Evolutionary conservation across 2,113 vertebrate genomes (phyloP).

Genomic region (Rhabdornis inornatus): DNA sequence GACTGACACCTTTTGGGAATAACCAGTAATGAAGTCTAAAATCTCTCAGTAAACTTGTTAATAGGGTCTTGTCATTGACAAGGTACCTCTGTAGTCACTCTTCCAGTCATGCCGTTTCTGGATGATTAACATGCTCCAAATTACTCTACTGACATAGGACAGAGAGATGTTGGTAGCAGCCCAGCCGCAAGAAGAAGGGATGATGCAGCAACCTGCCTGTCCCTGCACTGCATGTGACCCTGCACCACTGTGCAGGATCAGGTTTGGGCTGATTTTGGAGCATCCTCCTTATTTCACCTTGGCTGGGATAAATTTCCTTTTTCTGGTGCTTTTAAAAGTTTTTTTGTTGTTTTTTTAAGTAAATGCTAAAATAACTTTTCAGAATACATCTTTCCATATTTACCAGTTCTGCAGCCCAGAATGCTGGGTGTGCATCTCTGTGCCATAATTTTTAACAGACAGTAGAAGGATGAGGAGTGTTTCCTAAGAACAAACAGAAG

Average conservation of each 20-base stretch:
- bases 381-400: not conserved
- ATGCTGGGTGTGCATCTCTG: not conserved
- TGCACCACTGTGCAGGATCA: fast-evolving
- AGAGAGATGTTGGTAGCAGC: not conserved
- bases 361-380: not conserved
- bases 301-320: not conserved
- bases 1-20: not conserved
- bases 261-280: not conserved
- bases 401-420: not conserved
- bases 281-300: not conserved
- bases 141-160: not conserved
- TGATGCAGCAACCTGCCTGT: not conserved
- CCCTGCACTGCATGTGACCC: fast-evolving
- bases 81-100: slow-evolving; percentile 26
- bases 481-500: not conserved
- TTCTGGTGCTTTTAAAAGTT: not conserved
- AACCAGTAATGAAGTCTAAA: slow-evolving; percentile 31
- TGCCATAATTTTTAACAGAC: not conserved
- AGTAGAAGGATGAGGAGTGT: not conserved
- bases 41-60: not conserved
- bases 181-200: not conserved
- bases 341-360: not conserved
- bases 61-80: not conserved
- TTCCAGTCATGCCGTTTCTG: not conserved
- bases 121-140: not conserved